Conservation (phyloP, 1,140 invertebrate genomes). For the Lasioglossum albipes region DNA sequence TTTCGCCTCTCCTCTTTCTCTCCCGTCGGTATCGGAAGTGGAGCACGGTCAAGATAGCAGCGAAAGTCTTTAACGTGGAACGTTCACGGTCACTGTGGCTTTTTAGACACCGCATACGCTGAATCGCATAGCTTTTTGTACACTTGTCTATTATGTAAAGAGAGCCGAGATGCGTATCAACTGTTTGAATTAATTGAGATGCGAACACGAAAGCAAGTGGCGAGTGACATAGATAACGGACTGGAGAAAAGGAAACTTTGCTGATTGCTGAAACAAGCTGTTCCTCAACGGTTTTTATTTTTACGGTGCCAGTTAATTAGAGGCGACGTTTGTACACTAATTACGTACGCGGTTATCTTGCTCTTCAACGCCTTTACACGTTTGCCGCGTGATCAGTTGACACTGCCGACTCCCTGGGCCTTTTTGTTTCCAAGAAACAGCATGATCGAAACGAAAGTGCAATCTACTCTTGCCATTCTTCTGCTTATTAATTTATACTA, state of each 20-base stretch:
- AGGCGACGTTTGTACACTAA: background rate
- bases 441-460: too few species aligned
- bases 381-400: too few species aligned
- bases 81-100: slow-evolving; percentile 42
- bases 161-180: background rate
- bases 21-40: slow-evolving; percentile 43
- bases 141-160: background rate
- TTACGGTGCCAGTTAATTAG: background rate
- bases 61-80: slow-evolving; percentile 49
- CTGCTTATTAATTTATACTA: too few species aligned
- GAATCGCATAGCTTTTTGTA: background rate
- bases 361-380: too few species aligned
- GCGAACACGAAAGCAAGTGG: background rate
- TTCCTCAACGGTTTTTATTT: background rate
- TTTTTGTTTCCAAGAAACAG: too few species aligned
- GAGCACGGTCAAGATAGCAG: slow-evolving; percentile 51
- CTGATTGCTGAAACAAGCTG: background rate
- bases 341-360: background rate
- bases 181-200: background rate
- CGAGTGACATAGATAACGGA: background rate
- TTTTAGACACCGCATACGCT: background rate
- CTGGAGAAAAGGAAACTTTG: background rate
- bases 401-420: too few species aligned
- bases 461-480: too few species aligned
- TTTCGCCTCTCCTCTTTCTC: slow-evolving; percentile 9